Base-by-base conservation (phyloP, 1,140 invertebrate genomes). In the Cydia fagiglandana region DNA sequence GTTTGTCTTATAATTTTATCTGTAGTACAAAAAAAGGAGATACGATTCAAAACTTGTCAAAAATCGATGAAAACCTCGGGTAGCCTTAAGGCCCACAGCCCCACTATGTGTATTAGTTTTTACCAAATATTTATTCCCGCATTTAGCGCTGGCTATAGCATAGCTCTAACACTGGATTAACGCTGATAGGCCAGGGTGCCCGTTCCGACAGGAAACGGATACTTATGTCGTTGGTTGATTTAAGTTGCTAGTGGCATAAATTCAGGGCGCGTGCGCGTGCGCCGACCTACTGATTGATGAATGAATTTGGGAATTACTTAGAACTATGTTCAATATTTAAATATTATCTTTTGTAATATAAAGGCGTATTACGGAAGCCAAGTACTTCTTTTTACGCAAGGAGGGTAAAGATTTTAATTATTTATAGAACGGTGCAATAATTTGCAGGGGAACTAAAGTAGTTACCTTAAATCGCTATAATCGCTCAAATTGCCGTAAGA, bases 211-310 rank as follows among this genome's bases (percentile, higher is more conserved):
- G 66, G 66, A 70, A 70, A n/a, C 66, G 66, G 66, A 70, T 70
- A 70, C 66, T 70, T 70, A 38, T 70, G 66, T 70, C 66, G 66
- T 70, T 70, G 66, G 30, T 34, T 70, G 66, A 70, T 70, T 70
- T 70, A 70, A 70, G 66, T 38, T 70, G 17, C 30, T 41, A 34
- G 66, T 17, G 30, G 34, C 66, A 70, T 41, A 70, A 17, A 70
- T 70, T 70, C 66, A 17, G 66, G 66, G 38, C 66, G 66, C 66
- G 66, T 70, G 66, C 66, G 66, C 64, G 24, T 64, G 50, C 66
- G 34, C 13, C 30, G 64, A 34, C 28, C 17, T 9, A 38, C 15
- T 17, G 66, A 70, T 38, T 34, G 30, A 38, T 68, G 64, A 34
- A 70, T 70, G 66, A 70, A 9, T 70, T 24, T 61, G 20, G 20